phyloP scores from a whole-genome alignment of 2,888 invertebrate species.

The Protophormia terraenovae region DNA sequence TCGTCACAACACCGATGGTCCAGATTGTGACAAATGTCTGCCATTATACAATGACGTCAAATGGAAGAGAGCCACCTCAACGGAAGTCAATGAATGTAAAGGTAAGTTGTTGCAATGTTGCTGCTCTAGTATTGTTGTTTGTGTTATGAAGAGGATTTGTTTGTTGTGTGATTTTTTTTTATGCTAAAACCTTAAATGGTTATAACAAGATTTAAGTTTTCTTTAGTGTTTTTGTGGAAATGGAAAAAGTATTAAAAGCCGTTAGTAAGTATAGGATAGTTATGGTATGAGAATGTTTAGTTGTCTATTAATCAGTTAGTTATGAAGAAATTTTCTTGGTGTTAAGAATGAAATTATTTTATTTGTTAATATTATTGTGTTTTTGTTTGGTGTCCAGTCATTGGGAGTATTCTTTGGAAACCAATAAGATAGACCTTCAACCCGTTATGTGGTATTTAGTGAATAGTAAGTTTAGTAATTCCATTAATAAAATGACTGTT shows the following conservation, averaged over 20 bases:
- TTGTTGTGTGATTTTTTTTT: not conserved
- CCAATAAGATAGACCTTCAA: slow-evolving; percentile 71
- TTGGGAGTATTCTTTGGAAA: slow-evolving; percentile 75
- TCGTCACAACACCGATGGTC: slow-evolving; percentile 97
- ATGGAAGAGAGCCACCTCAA: slow-evolving; percentile 95
- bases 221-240: not conserved
- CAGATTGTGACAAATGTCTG: slow-evolving; percentile 95
- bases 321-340: slow-evolving; percentile 16
- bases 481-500: too few relatives aligned
- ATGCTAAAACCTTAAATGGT: slow-evolving; percentile 62
- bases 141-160: not conserved
- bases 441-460: slow-evolving; percentile 74
- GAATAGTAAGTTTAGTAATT: slow-evolving; percentile 74
- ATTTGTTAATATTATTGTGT: slow-evolving; percentile 12
- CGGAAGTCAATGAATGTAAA: slow-evolving; percentile 95
- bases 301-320: slow-evolving; percentile 33
- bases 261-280: slow-evolving; percentile 25
- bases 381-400: slow-evolving; percentile 47
- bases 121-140: not conserved
- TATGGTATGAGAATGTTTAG: not conserved
- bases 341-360: slow-evolving; percentile 49
- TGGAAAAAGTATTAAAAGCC: slow-evolving; percentile 2
- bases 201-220: slow-evolving; percentile 27
- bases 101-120: slow-evolving; percentile 85
- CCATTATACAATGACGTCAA: slow-evolving; percentile 98